A percentile compares a stretch with the other conserved stretches of the same genome.
Conservation (phyloP, 1,140 invertebrate species). For the Magallana gigas region DNA sequence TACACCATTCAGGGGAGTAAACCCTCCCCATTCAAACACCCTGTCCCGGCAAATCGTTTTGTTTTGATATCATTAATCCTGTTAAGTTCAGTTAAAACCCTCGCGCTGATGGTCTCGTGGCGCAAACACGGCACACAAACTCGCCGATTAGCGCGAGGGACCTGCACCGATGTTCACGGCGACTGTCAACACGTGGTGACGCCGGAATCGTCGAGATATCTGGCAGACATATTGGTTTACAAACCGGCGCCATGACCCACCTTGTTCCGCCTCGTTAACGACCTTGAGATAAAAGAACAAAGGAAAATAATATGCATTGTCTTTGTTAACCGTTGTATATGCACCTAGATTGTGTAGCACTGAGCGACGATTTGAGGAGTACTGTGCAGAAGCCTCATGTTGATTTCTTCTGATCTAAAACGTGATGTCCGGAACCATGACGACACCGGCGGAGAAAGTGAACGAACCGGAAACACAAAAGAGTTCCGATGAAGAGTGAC, state of each 20-base stretch:
- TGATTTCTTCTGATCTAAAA: too few relatives aligned
- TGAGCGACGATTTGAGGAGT: not conserved
- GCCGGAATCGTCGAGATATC: not conserved
- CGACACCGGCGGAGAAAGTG: slow-evolving; percentile 7
- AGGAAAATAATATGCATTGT: not conserved
- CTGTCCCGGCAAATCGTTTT: not conserved
- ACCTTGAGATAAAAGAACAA: not conserved
- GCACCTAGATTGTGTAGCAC: not conserved
- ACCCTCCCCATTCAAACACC: not conserved
- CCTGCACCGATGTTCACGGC: not conserved
- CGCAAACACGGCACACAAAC: not conserved
- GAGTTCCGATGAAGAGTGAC: not conserved
- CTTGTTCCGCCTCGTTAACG: not conserved
- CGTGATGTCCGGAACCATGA: not conserved
- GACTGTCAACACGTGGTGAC: not conserved
- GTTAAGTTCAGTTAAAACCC: not conserved
- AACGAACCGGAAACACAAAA: slow-evolving; percentile 23
- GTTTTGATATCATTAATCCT: not conserved
- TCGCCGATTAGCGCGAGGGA: not conserved
- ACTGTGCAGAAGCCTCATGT: too few relatives aligned
- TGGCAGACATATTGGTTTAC: too few relatives aligned
- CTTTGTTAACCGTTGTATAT: not conserved
- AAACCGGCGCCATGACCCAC: too few relatives aligned
- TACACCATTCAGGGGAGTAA: not conserved
- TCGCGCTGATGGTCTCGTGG: not conserved